Evolutionary conservation across 2,888 invertebrate genomes (phyloP).

Genomic region (Callosobruchus maculatus): DNA sequence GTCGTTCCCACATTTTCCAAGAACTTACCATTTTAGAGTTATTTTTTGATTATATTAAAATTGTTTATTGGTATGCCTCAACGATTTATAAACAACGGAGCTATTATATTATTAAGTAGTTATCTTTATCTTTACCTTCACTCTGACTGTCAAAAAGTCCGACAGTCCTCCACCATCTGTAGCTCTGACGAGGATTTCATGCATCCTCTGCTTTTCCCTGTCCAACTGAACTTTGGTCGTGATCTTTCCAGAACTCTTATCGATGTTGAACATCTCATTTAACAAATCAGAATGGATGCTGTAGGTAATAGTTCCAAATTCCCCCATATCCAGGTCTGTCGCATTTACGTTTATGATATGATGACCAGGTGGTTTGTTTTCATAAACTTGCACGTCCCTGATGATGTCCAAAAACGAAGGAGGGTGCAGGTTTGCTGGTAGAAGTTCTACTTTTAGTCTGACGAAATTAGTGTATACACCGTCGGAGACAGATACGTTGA

Average conservation of each 20-base stretch:
- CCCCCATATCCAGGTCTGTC: slow-evolving; percentile 77
- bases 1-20: no score
- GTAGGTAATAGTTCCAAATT: slow-evolving; percentile 71
- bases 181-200: slow-evolving; percentile 77
- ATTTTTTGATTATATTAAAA: no score
- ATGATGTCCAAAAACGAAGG: slow-evolving; percentile 76
- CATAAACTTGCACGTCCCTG: slow-evolving; percentile 72
- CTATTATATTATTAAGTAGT: no score
- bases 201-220: slow-evolving; percentile 65
- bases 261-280: slow-evolving; percentile 70
- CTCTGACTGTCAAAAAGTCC: slow-evolving; percentile 71
- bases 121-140: no score
- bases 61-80: no score
- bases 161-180: slow-evolving; percentile 77
- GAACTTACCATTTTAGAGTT: no score
- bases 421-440: slow-evolving; percentile 74
- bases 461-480: slow-evolving; percentile 91
- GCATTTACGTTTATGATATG: slow-evolving; percentile 73
- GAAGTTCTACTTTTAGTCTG: slow-evolving; percentile 71
- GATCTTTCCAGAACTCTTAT: slow-evolving; percentile 68
- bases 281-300: slow-evolving; percentile 72
- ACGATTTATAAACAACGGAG: no score
- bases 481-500: slow-evolving; percentile 94
- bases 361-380: slow-evolving; percentile 76
- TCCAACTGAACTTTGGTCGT: slow-evolving; percentile 63